Percentiles rank a stretch among this genome's conserved stretches.
Conservation (phyloP, 2,888 invertebrate genomes). For the Andrena bicolor region DNA sequence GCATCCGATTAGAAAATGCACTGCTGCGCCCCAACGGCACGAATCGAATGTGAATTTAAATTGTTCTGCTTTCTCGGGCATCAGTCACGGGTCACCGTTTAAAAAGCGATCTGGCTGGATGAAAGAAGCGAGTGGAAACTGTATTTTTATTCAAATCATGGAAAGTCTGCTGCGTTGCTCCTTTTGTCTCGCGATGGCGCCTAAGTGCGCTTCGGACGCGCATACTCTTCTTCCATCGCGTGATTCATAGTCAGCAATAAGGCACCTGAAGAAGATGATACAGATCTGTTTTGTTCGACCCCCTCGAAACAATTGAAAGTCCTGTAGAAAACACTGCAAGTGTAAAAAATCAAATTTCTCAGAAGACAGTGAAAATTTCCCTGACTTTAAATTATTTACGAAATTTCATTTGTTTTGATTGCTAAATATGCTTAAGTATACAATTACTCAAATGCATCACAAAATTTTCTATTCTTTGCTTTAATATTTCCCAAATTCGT, state of each 20-base stretch:
- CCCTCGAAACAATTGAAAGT: no score
- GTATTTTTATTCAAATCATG: slow-evolving; percentile 27
- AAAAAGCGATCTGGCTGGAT: slow-evolving; percentile 22
- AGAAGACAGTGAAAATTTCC: no score
- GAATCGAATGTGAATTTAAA: slow-evolving; percentile 20
- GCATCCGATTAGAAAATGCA: background rate
- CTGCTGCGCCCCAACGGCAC: background rate
- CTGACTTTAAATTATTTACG: no score
- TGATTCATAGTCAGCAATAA: background rate
- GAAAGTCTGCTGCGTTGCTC: slow-evolving; percentile 3
- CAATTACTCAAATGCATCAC: no score
- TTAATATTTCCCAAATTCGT: no score
- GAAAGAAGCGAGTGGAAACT: slow-evolving; percentile 35
- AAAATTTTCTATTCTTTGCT: no score
- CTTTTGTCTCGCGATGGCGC: background rate
- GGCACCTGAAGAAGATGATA: background rate
- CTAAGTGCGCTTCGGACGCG: background rate
- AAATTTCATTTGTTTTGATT: no score
- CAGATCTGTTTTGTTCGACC: background rate
- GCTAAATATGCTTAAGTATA: no score
- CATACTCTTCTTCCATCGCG: slow-evolving; percentile 3
- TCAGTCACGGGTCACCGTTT: slow-evolving; percentile 28
- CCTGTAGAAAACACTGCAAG: no score
- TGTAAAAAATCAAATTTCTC: no score
- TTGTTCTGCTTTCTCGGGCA: slow-evolving; percentile 46